Conservation (phyloP, 2,797 vertebrate species). For the Simalia tracyae region DNA sequence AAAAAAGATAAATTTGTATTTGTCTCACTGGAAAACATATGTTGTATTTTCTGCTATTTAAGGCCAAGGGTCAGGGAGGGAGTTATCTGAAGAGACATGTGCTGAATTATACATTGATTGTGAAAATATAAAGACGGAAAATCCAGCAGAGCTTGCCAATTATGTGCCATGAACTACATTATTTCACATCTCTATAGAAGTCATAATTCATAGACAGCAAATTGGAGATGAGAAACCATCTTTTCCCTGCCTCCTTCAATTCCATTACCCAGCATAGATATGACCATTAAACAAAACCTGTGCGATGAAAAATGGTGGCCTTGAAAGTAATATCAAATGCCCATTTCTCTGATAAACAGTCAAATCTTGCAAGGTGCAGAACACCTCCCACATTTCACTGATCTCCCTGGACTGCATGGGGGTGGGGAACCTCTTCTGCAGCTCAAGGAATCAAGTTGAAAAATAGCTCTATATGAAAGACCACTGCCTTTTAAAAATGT, state of each 20-base stretch:
- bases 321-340: conserved; percentile 13
- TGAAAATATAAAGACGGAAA: conserved; percentile 75
- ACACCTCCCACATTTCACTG: conserved; percentile 1
- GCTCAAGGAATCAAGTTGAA: neutral
- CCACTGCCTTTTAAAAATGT: neutral
- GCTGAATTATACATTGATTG: conserved; percentile 70
- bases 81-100: conserved; percentile 70
- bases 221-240: conserved; percentile 48
- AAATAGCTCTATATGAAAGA: neutral
- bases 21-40: conserved; percentile 76
- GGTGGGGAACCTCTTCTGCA: neutral
- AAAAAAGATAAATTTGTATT: conserved; percentile 70
- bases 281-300: conserved; percentile 19
- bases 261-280: neutral
- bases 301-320: conserved; percentile 33
- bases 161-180: conserved; percentile 57
- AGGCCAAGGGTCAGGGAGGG: conserved; percentile 73
- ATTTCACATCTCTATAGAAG: conserved; percentile 46
- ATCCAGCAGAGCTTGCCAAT: conserved; percentile 63
- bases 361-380: neutral
- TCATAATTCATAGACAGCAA: conserved; percentile 53
- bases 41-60: conserved; percentile 75
- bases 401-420: neutral
- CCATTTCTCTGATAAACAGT: neutral
- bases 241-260: conserved; percentile 47